Percentiles rank a stretch among this genome's conserved stretches.
Conservation (phyloP, 2,888 invertebrate genomes). For the Axea sp. region DNA sequence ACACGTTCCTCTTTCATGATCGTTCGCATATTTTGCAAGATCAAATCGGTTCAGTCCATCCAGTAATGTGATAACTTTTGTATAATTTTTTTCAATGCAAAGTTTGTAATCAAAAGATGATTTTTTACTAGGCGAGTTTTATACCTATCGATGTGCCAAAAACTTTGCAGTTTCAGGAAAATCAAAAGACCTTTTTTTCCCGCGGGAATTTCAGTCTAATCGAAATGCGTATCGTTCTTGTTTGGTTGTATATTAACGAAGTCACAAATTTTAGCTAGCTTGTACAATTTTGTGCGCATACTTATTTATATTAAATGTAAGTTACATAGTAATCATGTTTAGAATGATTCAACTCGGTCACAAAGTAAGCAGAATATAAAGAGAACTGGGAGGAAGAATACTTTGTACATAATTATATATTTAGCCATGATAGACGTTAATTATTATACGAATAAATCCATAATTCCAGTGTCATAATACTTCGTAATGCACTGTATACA, state of each 20-base stretch:
- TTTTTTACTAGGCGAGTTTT: no score
- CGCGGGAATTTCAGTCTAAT: no score
- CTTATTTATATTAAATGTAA: slow-evolving; percentile 62
- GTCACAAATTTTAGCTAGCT: slow-evolving; percentile 36
- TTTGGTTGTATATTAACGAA: slow-evolving; percentile 56
- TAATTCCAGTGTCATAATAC: slow-evolving; percentile 65
- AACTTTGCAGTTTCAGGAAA: not conserved
- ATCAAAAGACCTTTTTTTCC: slow-evolving; percentile 8
- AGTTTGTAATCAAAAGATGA: no score
- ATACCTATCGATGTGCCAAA: no score
- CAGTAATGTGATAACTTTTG: no score
- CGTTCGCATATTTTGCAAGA: no score
- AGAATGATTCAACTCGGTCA: slow-evolving; percentile 46
- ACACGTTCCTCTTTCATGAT: no score
- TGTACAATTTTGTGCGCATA: slow-evolving; percentile 57
- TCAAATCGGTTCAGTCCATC: no score
- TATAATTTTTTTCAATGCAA: no score
- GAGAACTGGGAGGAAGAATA: slow-evolving; percentile 50
- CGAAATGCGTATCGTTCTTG: slow-evolving; percentile 27
- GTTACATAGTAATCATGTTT: slow-evolving; percentile 55
- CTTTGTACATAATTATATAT: slow-evolving; percentile 66
- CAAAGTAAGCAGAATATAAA: slow-evolving; percentile 29
- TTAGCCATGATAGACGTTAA: slow-evolving; percentile 64
- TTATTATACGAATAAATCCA: slow-evolving; percentile 61
- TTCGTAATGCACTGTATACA: slow-evolving; percentile 55